phyloP scores from a whole-genome alignment of 2,888 invertebrate genomes.

The Torymus auratus region DNA sequence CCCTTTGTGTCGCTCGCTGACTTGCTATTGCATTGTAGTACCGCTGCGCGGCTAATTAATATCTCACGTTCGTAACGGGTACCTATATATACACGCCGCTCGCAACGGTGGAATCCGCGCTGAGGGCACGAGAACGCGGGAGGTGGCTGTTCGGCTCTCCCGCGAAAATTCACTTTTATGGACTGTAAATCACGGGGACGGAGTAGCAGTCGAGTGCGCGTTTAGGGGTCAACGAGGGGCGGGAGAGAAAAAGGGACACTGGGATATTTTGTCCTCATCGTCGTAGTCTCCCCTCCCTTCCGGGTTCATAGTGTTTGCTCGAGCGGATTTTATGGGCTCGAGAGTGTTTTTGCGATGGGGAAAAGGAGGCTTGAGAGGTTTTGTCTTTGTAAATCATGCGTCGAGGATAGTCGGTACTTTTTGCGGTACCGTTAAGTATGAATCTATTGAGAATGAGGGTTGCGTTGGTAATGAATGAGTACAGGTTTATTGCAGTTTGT shows the following conservation, averaged over 20 bases:
- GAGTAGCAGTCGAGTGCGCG: slow-evolving; percentile 3
- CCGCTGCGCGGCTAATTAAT: slow-evolving; percentile 55
- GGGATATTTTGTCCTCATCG: slow-evolving; percentile 47
- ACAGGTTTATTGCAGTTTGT: too few species aligned
- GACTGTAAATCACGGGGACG: slow-evolving; percentile 51
- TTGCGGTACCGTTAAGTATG: too few species aligned
- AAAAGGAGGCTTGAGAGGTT: too few species aligned
- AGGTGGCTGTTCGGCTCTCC: neutral
- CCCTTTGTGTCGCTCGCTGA: slow-evolving; percentile 43
- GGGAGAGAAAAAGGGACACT: slow-evolving; percentile 17
- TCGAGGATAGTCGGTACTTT: too few species aligned
- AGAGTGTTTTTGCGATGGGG: slow-evolving; percentile 19
- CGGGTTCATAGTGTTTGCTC: slow-evolving; percentile 45
- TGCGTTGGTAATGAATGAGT: too few species aligned
- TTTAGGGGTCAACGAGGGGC: slow-evolving; percentile 6
- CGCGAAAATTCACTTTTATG: slow-evolving; percentile 57
- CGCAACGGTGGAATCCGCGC: slow-evolving; percentile 11
- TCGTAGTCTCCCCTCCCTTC: slow-evolving; percentile 30
- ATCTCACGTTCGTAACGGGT: slow-evolving; percentile 57
- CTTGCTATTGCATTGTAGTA: slow-evolving; percentile 18
- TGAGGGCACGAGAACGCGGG: slow-evolving; percentile 2
- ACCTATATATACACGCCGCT: neutral
- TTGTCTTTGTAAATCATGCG: too few species aligned
- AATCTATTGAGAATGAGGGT: too few species aligned
- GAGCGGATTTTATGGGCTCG: slow-evolving; percentile 5